phyloP scores from a whole-genome alignment of 2,888 invertebrate genomes.

The Philhelius pedissequus region DNA sequence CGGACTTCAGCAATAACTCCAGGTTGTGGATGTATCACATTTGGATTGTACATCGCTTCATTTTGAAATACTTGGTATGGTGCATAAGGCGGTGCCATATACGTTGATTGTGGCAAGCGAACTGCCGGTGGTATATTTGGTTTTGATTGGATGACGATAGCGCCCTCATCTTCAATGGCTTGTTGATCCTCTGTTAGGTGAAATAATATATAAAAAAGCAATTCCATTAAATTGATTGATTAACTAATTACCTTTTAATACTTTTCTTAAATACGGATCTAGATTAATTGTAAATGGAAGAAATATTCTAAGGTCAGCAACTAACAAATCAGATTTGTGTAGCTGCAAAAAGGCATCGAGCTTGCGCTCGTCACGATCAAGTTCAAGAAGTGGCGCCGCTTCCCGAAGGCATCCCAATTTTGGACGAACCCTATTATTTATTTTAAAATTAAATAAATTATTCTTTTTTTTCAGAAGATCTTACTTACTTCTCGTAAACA shows the following conservation, averaged over 20 bases:
- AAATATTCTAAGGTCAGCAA: constrained; percentile 95
- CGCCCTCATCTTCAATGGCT: constrained; percentile 82
- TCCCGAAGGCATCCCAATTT: constrained; percentile 91
- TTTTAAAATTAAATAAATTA: not conserved
- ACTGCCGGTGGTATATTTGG: constrained; percentile 74
- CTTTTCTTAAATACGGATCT: constrained; percentile 98
- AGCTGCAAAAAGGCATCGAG: constrained; percentile 94
- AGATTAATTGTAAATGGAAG: constrained; percentile 98
- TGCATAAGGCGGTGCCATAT: constrained; percentile 73
- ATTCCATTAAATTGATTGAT: not conserved
- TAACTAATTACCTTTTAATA: constrained; percentile 89
- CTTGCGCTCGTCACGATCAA: constrained; percentile 97
- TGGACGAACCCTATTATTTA: constrained; percentile 85
- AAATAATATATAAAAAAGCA: not conserved
- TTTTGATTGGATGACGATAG: constrained; percentile 75
- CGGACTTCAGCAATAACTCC: constrained; percentile 72
- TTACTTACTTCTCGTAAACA: constrained; percentile 95
- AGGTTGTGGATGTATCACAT: constrained; percentile 52
- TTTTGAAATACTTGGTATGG: constrained; percentile 76
- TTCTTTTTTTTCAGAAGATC: constrained; percentile 70
- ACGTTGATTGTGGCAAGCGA: constrained; percentile 73
- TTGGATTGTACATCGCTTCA: constrained; percentile 69
- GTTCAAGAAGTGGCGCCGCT: constrained; percentile 91
- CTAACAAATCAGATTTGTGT: constrained; percentile 90
- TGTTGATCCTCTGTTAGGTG: constrained; percentile 86